A percentile compares a stretch with the other conserved stretches of the same genome.
phyloP scores from a whole-genome alignment of 2,113 vertebrate species.

The Albula glossodonta region DNA sequence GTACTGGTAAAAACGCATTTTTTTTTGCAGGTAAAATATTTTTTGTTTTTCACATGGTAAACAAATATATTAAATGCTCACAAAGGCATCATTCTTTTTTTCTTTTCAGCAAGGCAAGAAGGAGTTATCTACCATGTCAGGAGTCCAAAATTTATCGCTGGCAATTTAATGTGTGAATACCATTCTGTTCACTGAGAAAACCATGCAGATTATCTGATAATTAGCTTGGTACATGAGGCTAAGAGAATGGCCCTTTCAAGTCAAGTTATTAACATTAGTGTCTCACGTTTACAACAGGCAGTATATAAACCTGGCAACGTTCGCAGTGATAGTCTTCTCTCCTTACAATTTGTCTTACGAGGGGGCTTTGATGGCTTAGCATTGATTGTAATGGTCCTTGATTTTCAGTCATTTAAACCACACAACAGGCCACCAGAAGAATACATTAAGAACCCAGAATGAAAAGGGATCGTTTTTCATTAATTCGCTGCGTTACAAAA shows the following conservation, averaged over 20 bases:
- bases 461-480: not conserved
- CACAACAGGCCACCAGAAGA: not conserved
- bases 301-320: too few relatives aligned
- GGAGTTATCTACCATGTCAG: not conserved
- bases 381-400: not conserved
- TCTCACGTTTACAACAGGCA: not conserved
- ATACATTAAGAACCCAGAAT: not conserved
- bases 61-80: too few relatives aligned
- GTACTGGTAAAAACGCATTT: not conserved
- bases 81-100: too few relatives aligned
- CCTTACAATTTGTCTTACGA: not conserved
- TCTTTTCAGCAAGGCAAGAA: not conserved
- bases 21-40: too few relatives aligned
- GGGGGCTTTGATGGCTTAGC: not conserved
- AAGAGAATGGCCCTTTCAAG: not conserved
- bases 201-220: not conserved
- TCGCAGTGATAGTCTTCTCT: too few relatives aligned
- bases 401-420: not conserved
- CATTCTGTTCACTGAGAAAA: not conserved
- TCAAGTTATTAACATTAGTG: not conserved
- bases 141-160: not conserved
- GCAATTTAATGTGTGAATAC: not conserved
- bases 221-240: too few relatives aligned
- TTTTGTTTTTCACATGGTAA: too few relatives aligned
- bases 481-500: not conserved